Percentiles rank a stretch among this genome's conserved stretches.
These are phyloP conservation scores for Urocitellus parryii DNA, from an alignment of 2,113 vertebrate genomes.

Conservation along the genomic window DNA sequence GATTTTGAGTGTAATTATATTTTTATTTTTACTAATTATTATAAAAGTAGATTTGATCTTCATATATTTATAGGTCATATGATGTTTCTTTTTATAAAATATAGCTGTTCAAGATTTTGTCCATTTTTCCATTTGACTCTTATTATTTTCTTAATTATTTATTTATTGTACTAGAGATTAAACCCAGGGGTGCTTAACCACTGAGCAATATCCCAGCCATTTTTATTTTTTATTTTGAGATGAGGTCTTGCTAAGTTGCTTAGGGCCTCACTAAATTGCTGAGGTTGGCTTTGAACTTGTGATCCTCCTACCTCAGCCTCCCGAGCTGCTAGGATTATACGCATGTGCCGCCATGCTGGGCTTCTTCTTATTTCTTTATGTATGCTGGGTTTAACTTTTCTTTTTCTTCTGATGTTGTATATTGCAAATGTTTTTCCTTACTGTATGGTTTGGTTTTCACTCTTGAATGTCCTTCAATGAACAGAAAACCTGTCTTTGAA, in stretches of 20 bases:
- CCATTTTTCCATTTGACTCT: constrained; percentile 5
- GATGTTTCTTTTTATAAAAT: neutral
- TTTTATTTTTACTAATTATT: constrained; percentile 29
- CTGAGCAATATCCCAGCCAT: too few species aligned
- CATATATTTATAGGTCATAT: neutral
- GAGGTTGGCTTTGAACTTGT: too few species aligned
- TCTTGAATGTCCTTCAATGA: neutral
- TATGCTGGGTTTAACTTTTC: neutral
- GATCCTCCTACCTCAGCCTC: too few species aligned
- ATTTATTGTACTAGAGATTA: neutral
- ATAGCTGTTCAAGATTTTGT: neutral
- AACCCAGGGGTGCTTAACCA: too few species aligned
- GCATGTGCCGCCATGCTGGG: too few species aligned
- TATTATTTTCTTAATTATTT: neutral
- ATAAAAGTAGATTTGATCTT: constrained; percentile 18
- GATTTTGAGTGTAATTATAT: neutral
- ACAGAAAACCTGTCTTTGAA: neutral
- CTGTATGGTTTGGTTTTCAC: neutral
- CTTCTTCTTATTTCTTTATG: constrained; percentile 36
- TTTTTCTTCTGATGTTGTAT: neutral
- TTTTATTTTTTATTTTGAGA: too few species aligned
- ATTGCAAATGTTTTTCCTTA: neutral
- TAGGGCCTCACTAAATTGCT: too few species aligned
- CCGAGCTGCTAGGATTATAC: too few species aligned
- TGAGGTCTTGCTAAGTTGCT: too few species aligned